phyloP scores from a whole-genome alignment of 2,113 vertebrate species.

The Oreochromis niloticus region DNA sequence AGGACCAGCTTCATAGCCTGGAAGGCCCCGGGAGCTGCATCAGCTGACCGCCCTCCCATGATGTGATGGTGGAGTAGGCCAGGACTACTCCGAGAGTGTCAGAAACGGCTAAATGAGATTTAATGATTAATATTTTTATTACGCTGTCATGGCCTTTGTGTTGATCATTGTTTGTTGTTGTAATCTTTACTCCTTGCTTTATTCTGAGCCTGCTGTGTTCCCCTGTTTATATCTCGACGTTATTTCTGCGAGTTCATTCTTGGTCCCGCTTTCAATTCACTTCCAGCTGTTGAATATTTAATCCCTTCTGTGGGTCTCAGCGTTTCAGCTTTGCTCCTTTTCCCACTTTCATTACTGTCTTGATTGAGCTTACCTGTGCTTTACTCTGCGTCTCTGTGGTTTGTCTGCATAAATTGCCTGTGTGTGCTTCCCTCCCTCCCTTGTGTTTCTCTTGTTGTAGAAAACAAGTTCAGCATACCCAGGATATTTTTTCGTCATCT shows the following conservation, averaged over 20 bases:
- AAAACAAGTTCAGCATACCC: not conserved
- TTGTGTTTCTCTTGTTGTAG: not conserved
- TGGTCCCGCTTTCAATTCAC: not conserved
- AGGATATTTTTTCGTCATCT: not conserved
- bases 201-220: not conserved
- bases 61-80: not conserved
- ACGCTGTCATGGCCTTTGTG: not conserved
- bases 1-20: fast-evolving
- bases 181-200: not conserved
- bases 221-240: not conserved
- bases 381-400: fast-evolving
- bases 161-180: not conserved
- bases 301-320: not conserved
- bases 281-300: not conserved
- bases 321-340: not conserved
- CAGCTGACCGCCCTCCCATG: not conserved
- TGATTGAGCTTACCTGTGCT: not conserved
- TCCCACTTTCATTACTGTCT: not conserved
- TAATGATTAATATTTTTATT: not conserved
- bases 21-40: not conserved
- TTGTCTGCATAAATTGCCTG: not conserved
- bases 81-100: not conserved
- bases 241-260: not conserved
- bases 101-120: not conserved
- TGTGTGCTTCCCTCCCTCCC: not conserved